Base-by-base conservation (phyloP, 2,888 invertebrate species). In the Smittia aterrima region DNA sequence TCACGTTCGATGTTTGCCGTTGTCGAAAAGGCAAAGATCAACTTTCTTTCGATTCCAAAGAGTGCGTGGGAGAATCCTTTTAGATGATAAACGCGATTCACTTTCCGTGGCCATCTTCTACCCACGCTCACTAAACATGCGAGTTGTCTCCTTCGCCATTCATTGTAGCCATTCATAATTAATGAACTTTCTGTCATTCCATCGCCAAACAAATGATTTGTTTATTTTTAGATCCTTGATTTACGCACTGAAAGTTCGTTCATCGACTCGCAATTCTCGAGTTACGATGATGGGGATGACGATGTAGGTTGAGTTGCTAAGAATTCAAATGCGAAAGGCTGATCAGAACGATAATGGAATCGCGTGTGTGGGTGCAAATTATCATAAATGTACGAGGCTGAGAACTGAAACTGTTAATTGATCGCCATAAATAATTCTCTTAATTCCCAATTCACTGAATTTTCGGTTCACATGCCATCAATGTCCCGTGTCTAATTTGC, bases 41-140 rank as follows among this genome's bases (percentile, higher is more conserved):
- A 47, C 47, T n/a, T 47, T 11, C n/a, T 47, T n/a, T n/a, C n/a
- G n/a, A n/a, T n/a, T n/a, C n/a, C n/a, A n/a, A n/a, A 53, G 7
- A 9, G 9, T 22, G 67, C 67, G 67, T 67, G 67, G 67, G 67
- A 67, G 67, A 67, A 27, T 32, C 67, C 27, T 67, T 67, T 67
- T 27, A 67, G 24, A 32, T 9, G 32, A 32, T 32, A 58, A 58
- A 58, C 7, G 9, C n/a, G 58, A 58, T 58, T 18, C 58, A 58
- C 18, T 58, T 58, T 58, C 58, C 22, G 58, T 18, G 13, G 18
- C 18, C 22, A 22, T 22, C 58, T 2, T 18, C n/a, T n/a, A 58
- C 58, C 20, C 58, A 22, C 58, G 11, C 3, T 32, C 4, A 32
- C 4, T 32, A 6, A 9, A 32, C 32, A 32, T 32, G 3, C 9